A percentile compares a stretch with the other conserved stretches of the same genome.
These are phyloP conservation scores for Microtus agrestis DNA, from an alignment of 2,797 vertebrate genomes.

Conservation along the genomic window DNA sequence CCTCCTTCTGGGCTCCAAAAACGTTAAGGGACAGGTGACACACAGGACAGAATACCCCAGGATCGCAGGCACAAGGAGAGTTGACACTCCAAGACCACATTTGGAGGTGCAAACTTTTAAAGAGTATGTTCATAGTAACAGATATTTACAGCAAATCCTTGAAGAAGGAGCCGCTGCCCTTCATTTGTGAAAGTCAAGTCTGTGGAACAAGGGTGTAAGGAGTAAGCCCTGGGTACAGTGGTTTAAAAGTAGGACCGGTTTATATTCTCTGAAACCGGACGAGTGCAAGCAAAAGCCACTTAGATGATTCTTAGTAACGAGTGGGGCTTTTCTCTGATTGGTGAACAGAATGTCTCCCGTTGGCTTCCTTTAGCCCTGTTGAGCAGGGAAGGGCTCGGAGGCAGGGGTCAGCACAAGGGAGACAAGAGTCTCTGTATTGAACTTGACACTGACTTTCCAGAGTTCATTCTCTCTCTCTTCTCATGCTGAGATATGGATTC, in stretches of 20 bases:
- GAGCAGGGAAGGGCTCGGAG: not conserved
- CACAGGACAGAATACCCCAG: not conserved
- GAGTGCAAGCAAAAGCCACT: conserved; percentile 71
- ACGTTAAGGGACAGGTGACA: not conserved
- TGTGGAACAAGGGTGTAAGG: not conserved
- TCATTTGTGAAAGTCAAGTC: not conserved
- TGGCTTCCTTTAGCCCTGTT: conserved; percentile 77
- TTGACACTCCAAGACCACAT: not conserved
- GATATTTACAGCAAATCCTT: not conserved
- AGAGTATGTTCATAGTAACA: not conserved
- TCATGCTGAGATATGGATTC: conserved; percentile 74
- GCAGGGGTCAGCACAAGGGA: too few species aligned
- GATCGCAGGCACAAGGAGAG: not conserved
- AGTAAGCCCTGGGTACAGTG: conserved; percentile 56
- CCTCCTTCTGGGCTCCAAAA: not conserved
- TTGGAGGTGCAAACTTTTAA: conserved; percentile 50
- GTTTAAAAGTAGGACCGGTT: conserved; percentile 32
- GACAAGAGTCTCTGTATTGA: not conserved
- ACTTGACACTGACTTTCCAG: conserved; percentile 36
- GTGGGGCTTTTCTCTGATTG: conserved; percentile 68
- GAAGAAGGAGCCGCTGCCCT: not conserved
- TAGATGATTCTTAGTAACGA: conserved; percentile 75
- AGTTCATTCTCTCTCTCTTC: conserved; percentile 52
- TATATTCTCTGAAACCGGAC: conserved; percentile 68
- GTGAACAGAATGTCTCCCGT: conserved; percentile 73